Conservation (phyloP, 2,797 vertebrate genomes). For the Sorex maritimensis region DNA sequence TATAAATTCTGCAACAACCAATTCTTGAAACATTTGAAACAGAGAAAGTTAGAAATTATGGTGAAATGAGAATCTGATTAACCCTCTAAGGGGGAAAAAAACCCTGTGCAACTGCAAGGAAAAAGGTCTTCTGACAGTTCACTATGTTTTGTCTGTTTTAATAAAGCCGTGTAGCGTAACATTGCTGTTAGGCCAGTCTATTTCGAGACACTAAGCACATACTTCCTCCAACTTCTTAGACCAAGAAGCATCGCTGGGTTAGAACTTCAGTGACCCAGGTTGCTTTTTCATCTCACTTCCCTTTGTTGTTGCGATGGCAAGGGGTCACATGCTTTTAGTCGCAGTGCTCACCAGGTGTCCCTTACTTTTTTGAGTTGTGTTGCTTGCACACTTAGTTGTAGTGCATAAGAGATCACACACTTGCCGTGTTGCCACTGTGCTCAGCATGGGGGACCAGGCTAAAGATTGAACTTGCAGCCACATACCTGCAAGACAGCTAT, state of each 20-base stretch:
- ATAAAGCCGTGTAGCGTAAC: neutral
- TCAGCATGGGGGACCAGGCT: no score
- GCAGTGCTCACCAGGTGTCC: no score
- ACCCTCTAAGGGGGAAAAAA: neutral
- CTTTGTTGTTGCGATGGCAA: no score
- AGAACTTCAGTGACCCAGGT: conserved; percentile 66
- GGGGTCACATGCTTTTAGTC: no score
- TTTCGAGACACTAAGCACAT: conserved; percentile 14
- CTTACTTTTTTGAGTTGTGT: no score
- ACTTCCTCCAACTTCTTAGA: conserved; percentile 69
- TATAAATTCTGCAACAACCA: conserved; percentile 2
- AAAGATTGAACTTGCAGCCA: no score
- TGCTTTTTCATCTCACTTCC: no score
- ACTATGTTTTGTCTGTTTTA: neutral
- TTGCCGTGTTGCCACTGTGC: no score
- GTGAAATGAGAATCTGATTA: conserved; percentile 20
- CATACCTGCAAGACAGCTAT: no score
- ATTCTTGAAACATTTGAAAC: conserved; percentile 36
- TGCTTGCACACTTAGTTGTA: no score
- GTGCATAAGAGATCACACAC: no score
- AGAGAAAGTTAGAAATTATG: conserved; percentile 22
- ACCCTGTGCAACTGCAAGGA: neutral
- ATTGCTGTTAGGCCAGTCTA: conserved; percentile 22
- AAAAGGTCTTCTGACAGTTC: neutral
- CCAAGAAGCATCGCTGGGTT: conserved; percentile 59